A percentile compares a stretch with the other conserved stretches of the same genome.
phyloP scores from a whole-genome alignment of 2,888 invertebrate species.

The Oscheius sp. region DNA sequence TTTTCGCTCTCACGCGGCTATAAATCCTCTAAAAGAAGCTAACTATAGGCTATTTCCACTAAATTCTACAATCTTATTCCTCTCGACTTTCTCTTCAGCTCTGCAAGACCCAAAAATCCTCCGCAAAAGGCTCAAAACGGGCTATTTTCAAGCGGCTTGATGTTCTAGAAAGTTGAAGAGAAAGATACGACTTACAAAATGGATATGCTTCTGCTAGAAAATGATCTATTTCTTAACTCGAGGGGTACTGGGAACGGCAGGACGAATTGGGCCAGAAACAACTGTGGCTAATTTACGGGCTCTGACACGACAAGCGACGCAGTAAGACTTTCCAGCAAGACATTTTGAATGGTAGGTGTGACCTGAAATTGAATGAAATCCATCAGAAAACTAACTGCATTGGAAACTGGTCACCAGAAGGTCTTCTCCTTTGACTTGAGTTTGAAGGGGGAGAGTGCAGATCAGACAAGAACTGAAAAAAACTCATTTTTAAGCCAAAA shows the following conservation, averaged over 20 bases:
- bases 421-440: conserved; percentile 39
- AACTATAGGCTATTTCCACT: too few relatives aligned
- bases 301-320: conserved; percentile 44
- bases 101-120: too few relatives aligned
- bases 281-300: conserved; percentile 36
- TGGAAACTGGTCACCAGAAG: conserved; percentile 33
- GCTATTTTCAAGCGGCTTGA: too few relatives aligned
- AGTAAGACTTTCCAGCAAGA: conserved; percentile 33
- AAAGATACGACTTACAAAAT: too few relatives aligned
- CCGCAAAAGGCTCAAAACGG: too few relatives aligned
- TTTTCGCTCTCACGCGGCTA: background rate
- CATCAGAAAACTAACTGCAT: conserved; percentile 32
- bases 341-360: conserved; percentile 53
- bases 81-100: too few relatives aligned
- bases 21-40: too few relatives aligned
- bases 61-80: too few relatives aligned
- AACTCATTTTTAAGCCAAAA: background rate
- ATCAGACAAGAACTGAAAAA: conserved; percentile 48
- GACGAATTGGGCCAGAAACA: background rate
- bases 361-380: conserved; percentile 22
- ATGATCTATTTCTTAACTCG: too few relatives aligned
- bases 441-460: conserved; percentile 45
- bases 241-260: too few relatives aligned
- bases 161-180: too few relatives aligned
- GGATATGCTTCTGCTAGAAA: too few relatives aligned